Base-by-base conservation (phyloP, 2,797 vertebrate genomes). In the Myiotriccus ornatus region DNA sequence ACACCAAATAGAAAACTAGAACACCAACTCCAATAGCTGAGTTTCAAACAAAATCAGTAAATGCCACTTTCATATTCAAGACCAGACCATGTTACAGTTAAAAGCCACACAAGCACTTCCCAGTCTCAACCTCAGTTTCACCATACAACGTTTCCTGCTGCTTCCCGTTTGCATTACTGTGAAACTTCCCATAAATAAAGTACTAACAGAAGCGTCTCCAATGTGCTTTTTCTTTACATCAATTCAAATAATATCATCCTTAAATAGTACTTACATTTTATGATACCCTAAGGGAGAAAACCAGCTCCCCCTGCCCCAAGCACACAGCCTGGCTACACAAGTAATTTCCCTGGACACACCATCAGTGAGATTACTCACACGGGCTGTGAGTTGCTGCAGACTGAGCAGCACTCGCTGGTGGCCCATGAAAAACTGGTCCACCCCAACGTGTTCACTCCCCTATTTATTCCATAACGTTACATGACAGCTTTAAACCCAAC, bases 401-500 rank as follows among this genome's bases (percentile, higher is more conserved):
- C 68, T 14, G 59, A 87, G 55, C 57, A 50, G 62, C 62, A 20
- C n/a, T 46, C 1, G 19, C 15, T 5, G 41, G 56, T 15, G 67
- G 81, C 30, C 50, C 8, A 0, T 6, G 63, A n/a, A 74, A 82
- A 91, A 53, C 19, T 10, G 8, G 10, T 5, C 25, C 0, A 4
- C 20, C 1, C 0, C 86, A 64, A 43, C 0, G 1, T 8, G 0
- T 27, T 50, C 67, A 2, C 68, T 60, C 55, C 49, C 23, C 59
- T 34, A 1, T 41, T 85, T 62, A 44, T 39, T 41, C 43, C 6
- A 8, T 10, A 30, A 35, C 2, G 3, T 37, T n/a, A 67, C 2
- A 7, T 4, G 71, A 74, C 53, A 60, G 35, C 60, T 68, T 41
- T 24, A 46, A 83, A 32, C 41, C 12, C 10, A 60, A 59, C 49